Percentiles rank a stretch among this genome's conserved stretches.
These are phyloP conservation scores for Nebria ingens DNA, from an alignment of 1,140 invertebrate genomes.

Conservation along the genomic window DNA sequence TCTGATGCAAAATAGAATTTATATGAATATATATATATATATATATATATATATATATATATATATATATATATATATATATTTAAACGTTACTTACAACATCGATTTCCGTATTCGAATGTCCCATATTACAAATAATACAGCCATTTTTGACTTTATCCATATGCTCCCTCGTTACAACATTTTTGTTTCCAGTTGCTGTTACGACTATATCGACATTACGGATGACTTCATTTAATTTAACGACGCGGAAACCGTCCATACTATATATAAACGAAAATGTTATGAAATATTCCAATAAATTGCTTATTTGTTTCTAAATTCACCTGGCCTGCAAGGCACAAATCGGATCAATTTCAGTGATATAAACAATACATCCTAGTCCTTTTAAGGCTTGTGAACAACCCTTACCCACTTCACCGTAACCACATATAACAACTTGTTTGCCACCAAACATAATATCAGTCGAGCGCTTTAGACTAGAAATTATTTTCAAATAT, in stretches of 20 bases:
- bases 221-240: conserved; percentile 88
- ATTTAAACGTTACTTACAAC: conserved; percentile 54
- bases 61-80: too few species aligned
- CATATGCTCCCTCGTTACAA: conserved; percentile 90
- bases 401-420: conserved; percentile 97
- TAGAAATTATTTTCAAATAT: conserved; percentile 17
- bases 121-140: conserved; percentile 96
- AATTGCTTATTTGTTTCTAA: conserved; percentile 15
- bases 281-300: conserved; percentile 10
- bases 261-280: conserved; percentile 52
- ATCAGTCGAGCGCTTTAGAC: conserved; percentile 87
- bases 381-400: conserved; percentile 90
- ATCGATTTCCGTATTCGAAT: conserved; percentile 97
- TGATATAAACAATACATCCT: conserved; percentile 89
- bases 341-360: conserved; percentile 97
- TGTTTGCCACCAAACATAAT: conserved; percentile 98
- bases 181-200: conserved; percentile 94
- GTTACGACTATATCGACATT: conserved; percentile 92
- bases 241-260: conserved; percentile 94
- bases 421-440: conserved; percentile 93
- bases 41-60: too few species aligned
- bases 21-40: neutral
- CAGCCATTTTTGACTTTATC: conserved; percentile 96
- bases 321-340: conserved; percentile 90
- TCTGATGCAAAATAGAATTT: too few species aligned